Percentiles rank a stretch among this genome's conserved stretches.
phyloP scores from a whole-genome alignment of 92 coral and sea anemone genomes.

The Porites rus region DNA sequence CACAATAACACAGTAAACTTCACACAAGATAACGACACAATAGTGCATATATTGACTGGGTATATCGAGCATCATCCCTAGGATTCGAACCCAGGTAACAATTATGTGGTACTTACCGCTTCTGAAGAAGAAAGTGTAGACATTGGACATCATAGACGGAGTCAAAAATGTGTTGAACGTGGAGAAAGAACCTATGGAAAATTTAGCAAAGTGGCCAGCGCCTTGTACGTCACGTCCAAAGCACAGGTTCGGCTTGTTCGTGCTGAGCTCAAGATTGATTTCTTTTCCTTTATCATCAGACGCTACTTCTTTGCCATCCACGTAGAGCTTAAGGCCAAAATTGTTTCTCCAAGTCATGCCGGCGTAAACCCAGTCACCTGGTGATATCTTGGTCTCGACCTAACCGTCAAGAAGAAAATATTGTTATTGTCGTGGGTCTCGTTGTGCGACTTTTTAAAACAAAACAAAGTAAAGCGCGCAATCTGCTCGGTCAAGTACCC shows the following conservation, averaged over 20 bases:
- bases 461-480: no score
- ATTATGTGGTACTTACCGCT: conserved; percentile 61
- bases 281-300: conserved; percentile 66
- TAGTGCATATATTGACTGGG: no score
- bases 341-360: conserved; percentile 81
- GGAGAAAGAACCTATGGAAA: conserved; percentile 78
- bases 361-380: conserved; percentile 77
- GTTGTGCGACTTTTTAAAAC: no score
- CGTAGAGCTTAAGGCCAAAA: conserved; percentile 76
- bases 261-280: conserved; percentile 57
- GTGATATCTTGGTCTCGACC: conserved; percentile 36
- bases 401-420: background rate
- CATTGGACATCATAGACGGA: conserved; percentile 68
- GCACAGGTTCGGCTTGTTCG: conserved; percentile 74
- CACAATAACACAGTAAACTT: no score
- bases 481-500: no score
- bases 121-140: conserved; percentile 88
- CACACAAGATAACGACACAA: no score
- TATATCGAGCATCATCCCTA: no score
- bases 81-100: background rate
- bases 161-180: conserved; percentile 79
- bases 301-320: conserved; percentile 54
- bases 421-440: no score
- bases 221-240: conserved; percentile 77
- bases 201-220: conserved; percentile 70